These are phyloP conservation scores for Callospermophilus lateralis DNA, from an alignment of 2,113 vertebrate genomes.

Conservation along the genomic window DNA sequence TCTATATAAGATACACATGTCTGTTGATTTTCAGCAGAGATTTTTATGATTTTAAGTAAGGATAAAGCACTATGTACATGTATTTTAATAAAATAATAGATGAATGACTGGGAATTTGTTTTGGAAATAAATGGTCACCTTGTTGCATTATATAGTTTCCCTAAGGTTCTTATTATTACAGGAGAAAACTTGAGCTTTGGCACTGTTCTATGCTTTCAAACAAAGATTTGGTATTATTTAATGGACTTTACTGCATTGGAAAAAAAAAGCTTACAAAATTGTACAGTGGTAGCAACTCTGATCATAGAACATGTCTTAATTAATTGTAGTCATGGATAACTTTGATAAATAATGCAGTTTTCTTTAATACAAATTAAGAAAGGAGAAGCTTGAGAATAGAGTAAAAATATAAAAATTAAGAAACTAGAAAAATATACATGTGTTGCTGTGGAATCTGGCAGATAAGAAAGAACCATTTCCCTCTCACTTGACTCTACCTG, in stretches of 20 bases:
- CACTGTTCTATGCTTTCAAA: neutral
- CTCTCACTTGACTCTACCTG: neutral
- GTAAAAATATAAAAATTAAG: constrained; percentile 26
- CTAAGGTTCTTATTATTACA: neutral
- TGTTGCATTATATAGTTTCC: neutral
- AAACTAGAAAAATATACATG: neutral
- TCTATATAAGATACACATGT: neutral
- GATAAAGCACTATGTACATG: neutral
- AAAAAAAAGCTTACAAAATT: constrained; percentile 20
- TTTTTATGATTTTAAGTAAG: neutral
- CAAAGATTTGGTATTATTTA: neutral
- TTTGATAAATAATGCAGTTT: neutral
- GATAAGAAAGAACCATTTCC: neutral
- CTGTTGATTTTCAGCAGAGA: neutral
- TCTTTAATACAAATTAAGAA: neutral
- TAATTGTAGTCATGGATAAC: neutral
- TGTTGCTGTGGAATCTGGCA: neutral
- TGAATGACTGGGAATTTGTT: neutral
- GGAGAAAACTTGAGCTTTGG: neutral
- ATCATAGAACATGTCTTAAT: neutral
- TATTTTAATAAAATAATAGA: constrained; percentile 32
- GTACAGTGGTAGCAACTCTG: neutral
- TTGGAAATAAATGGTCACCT: constrained; percentile 24
- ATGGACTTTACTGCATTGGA: neutral
- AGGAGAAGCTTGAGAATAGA: neutral